These are phyloP conservation scores for Hydra vulgaris DNA, from an alignment of 30 jellyfish, hydroid and myxozoan genomes.

Conservation along the genomic window DNA sequence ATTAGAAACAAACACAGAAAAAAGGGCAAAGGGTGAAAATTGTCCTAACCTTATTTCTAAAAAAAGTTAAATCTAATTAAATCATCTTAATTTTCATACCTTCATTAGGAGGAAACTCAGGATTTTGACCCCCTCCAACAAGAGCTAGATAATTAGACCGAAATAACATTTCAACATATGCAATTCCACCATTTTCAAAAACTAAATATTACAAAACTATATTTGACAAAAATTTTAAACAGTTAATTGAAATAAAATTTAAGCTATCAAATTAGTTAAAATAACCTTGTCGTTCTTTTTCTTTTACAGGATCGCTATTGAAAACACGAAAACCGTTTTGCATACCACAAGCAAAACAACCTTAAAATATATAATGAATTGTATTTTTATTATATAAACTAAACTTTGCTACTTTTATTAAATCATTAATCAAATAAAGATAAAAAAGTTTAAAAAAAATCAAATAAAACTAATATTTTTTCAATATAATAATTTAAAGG, in stretches of 20 bases:
- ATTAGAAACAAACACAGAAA: too few relatives aligned
- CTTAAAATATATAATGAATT: constrained; percentile 18
- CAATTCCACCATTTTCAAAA: constrained; percentile 90
- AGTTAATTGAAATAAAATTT: neutral
- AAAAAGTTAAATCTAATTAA: too few relatives aligned
- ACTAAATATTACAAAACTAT: constrained; percentile 17
- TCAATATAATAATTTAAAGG: too few relatives aligned
- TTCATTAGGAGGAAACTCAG: constrained; percentile 94
- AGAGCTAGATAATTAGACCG: constrained; percentile 87
- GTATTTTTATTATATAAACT: too few relatives aligned
- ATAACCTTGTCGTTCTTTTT: constrained; percentile 86
- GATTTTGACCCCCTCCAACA: constrained; percentile 93
- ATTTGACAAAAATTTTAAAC: neutral
- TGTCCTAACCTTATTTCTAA: too few relatives aligned
- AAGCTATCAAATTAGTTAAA: too few relatives aligned
- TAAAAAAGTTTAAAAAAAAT: too few relatives aligned
- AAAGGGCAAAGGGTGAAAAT: too few relatives aligned
- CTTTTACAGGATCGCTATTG: constrained; percentile 95
- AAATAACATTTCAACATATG: constrained; percentile 87
- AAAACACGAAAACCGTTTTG: constrained; percentile 82
- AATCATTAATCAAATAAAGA: too few relatives aligned
- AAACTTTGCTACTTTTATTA: too few relatives aligned
- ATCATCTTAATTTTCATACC: constrained; percentile 27
- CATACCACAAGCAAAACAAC: constrained; percentile 99
- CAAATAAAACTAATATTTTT: too few relatives aligned